These are phyloP conservation scores for Protobothrops flavoviridis DNA, from an alignment of 2,113 vertebrate species.

Conservation along the genomic window DNA sequence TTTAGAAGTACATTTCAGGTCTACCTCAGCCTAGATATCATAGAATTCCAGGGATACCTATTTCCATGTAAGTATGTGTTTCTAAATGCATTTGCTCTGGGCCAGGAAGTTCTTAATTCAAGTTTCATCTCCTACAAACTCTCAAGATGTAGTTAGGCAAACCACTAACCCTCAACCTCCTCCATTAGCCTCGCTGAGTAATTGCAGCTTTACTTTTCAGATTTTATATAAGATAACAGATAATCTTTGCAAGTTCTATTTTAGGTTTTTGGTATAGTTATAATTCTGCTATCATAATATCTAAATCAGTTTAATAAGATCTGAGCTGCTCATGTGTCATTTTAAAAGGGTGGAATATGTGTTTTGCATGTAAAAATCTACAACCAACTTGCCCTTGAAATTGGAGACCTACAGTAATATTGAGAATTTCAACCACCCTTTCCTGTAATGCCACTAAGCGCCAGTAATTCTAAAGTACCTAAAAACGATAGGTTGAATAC, in stretches of 20 bases:
- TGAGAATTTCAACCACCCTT: background rate
- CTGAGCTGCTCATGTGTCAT: background rate
- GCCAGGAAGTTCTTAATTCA: background rate
- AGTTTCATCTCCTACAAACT: background rate
- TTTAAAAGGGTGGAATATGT: background rate
- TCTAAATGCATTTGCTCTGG: background rate
- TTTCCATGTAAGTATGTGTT: background rate
- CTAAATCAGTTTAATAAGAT: background rate
- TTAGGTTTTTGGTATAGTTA: background rate
- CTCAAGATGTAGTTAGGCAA: background rate
- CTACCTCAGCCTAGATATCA: background rate
- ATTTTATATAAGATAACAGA: background rate
- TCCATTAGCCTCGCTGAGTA: background rate
- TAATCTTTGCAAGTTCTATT: background rate
- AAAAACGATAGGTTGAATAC: background rate
- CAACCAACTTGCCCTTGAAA: background rate
- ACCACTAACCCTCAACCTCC: background rate
- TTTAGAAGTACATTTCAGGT: background rate
- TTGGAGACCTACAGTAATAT: too few relatives aligned
- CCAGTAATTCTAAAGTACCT: constrained; percentile 34
- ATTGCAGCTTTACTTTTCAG: background rate
- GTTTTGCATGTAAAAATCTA: background rate
- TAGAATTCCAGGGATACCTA: background rate
- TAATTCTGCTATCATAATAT: background rate
- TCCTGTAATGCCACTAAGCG: background rate